These are phyloP conservation scores for Operophtera brumata DNA, from an alignment of 2,888 invertebrate genomes.

Conservation along the genomic window DNA sequence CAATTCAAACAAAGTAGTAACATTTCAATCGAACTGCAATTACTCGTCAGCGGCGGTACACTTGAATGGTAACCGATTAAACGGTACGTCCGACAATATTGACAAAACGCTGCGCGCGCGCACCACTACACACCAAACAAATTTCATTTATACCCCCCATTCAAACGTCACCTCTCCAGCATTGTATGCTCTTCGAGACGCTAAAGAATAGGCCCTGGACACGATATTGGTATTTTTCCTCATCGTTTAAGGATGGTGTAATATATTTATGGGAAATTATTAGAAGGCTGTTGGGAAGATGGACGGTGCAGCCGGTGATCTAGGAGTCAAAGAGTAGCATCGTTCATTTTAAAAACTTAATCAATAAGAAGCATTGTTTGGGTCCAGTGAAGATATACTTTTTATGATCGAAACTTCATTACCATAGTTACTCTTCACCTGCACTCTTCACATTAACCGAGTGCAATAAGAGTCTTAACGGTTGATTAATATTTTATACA, in stretches of 20 bases:
- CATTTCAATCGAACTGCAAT: conserved; percentile 52
- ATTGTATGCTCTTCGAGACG: conserved; percentile 61
- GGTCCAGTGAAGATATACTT: background rate
- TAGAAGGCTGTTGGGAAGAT: conserved; percentile 20
- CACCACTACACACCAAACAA: conserved; percentile 32
- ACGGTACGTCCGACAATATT: conserved; percentile 72
- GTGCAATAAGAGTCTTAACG: no score
- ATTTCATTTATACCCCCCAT: conserved; percentile 55
- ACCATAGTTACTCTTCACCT: no score
- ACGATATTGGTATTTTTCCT: conserved; percentile 50
- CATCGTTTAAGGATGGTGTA: conserved; percentile 25
- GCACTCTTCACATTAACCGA: no score
- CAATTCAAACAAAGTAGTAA: conserved; percentile 34
- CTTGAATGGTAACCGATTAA: conserved; percentile 75
- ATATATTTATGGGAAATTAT: conserved; percentile 24
- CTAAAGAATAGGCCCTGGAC: conserved; percentile 39
- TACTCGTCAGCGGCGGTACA: conserved; percentile 79
- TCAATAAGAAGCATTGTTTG: background rate
- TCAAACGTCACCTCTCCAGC: conserved; percentile 66
- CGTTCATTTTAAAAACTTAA: background rate
- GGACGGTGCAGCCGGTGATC: conserved; percentile 3
- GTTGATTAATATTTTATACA: no score
- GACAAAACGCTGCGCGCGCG: conserved; percentile 75
- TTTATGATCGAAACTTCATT: no score
- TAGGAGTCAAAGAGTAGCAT: conserved; percentile 9